Evolutionary conservation across 2,888 invertebrate species (phyloP), one percentile per base, ranked within the genome.

Genomic region (Plebejus anna): DNA sequence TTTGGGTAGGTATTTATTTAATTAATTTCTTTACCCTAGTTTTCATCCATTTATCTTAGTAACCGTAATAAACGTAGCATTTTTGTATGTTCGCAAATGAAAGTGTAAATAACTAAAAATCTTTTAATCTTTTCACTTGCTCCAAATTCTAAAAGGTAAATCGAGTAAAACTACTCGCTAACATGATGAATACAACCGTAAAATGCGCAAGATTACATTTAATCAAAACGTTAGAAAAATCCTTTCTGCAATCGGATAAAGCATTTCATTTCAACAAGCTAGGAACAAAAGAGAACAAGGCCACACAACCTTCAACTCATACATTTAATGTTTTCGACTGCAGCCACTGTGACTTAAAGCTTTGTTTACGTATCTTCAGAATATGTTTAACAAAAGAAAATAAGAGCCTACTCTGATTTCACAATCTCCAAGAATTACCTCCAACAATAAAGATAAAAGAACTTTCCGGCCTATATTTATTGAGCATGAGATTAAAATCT

Each of bases 391-490:
- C 79, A 79, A 80, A 80, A 77, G 79, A 77, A 76, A 76, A 79
- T 77, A 79, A 42, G 71, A 71, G 78, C 75, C 75, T 79, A 77
- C 79, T 79, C 77, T 75, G 75, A 79, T 80, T 76, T 79, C 80
- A 76, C 76, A 73, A 79, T 77, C 70, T 76, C 71, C 76, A 80
- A 79, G 79, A 80, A 80, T 79, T 78, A 79, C 75, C 61, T 78
- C 76, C 77, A 77, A 80, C 79, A 80, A 80, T 77, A 79, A 72
- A 76, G 79, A 80, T 80, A 80, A 78, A 79, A 78, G 75, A 78
- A 76, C 78, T 78, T 80, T 79, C 80, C 79, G 80, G 78, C 78
- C 80, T 79, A 80, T 79, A 80, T 80, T 80, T 80, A 80, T 80
- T 80, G 79, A 80, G 78, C 78, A 77, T 77, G 76, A 80, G 80